Evolutionary conservation across 2,888 invertebrate species (phyloP).

Genomic region (Micropterix aruncella): DNA sequence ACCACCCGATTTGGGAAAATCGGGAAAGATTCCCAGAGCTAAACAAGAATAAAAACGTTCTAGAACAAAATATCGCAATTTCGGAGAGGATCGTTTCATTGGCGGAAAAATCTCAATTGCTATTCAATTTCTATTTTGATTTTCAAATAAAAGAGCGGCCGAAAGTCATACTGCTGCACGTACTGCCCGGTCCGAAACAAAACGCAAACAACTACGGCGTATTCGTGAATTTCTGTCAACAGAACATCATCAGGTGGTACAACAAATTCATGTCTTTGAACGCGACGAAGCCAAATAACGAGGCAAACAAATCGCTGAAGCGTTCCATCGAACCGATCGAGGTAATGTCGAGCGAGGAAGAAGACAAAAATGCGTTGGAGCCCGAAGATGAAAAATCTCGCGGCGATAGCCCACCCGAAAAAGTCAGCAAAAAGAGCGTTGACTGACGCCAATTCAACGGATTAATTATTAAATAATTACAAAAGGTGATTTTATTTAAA

Average conservation of each 20-base stretch:
- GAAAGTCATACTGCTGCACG: no score
- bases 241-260: not conserved
- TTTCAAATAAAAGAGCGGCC: no score
- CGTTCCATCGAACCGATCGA: no score
- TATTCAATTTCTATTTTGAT: not conserved
- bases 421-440: not conserved
- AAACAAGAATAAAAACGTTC: not conserved
- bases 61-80: not conserved
- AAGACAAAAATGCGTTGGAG: not conserved
- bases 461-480: no score
- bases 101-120: not conserved
- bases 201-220: not conserved
- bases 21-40: not conserved
- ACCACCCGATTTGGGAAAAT: not conserved
- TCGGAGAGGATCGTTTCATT: not conserved
- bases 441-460: no score
- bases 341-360: no score
- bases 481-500: no score
- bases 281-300: not conserved
- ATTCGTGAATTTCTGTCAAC: not conserved
- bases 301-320: not conserved
- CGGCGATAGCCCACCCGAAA: not conserved
- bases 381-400: not conserved
- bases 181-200: not conserved
- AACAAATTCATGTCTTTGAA: not conserved